phyloP scores from a whole-genome alignment of 2,888 invertebrate genomes.

The Hedya salicella region DNA sequence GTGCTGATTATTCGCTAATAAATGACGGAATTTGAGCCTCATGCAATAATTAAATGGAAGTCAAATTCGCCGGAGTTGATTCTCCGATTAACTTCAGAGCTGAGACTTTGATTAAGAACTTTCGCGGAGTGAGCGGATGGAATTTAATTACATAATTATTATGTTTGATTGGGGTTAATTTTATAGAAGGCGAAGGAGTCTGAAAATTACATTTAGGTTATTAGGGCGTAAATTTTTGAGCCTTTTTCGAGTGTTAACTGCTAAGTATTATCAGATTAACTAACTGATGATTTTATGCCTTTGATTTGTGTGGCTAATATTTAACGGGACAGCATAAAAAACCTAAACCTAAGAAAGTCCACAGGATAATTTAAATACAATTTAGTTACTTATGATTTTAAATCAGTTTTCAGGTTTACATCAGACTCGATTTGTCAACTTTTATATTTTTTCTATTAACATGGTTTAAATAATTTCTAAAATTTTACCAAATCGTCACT shows the following conservation, averaged over 20 bases:
- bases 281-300: neutral
- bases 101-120: conserved; percentile 21
- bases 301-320: no score
- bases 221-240: neutral
- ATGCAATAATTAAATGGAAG: conserved; percentile 11
- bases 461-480: no score
- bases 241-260: neutral
- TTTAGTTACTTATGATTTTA: no score
- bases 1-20: neutral
- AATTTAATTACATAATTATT: conserved; percentile 30
- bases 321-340: no score
- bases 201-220: neutral
- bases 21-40: neutral
- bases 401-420: no score
- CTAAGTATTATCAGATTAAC: neutral
- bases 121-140: conserved; percentile 11
- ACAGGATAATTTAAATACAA: no score
- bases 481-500: no score
- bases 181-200: conserved; percentile 7
- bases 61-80: conserved; percentile 16
- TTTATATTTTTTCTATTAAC: no score
- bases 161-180: conserved; percentile 25
- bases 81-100: conserved; percentile 9
- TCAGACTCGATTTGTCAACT: no score
- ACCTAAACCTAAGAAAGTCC: no score